Base-by-base conservation (phyloP, 2,797 vertebrate genomes). In the Toxotes lorentzi region DNA sequence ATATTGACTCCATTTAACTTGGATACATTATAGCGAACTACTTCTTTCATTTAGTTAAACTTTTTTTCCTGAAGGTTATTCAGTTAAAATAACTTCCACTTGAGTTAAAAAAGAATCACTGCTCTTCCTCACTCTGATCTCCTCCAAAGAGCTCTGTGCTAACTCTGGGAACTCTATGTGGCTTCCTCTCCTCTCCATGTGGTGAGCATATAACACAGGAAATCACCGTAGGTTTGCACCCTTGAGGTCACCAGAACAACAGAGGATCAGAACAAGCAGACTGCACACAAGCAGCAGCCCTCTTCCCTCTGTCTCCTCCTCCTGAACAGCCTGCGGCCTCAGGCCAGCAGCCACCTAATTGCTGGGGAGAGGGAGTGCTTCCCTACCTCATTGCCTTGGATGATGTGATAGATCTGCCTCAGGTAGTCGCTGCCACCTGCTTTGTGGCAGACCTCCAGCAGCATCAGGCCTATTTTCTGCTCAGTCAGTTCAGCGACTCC, bases 371-470 rank as follows among this genome's bases (percentile, higher is more conserved):
- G 96, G 95, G 95, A 95, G 96, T 88, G 91, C 96, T 97, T 97
- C 96, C 97, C 94, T 98, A 99, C 98, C 98, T 99, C 98, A 99
- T 99, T 99, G 97, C 97, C 97, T 96, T 91, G 97, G 96, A 99
- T 97, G 97, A 97, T 97, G 96, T 98, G 98, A 98, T 99, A 97
- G 97, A 99, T 98, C 96, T 97, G 97, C 97, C 95, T 96, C 96
- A 99, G 97, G 97, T 98, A 97, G 94, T 96, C 86, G 75, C 94
- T 95, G 96, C 97, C 98, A 98, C 97, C 97, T 99, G 98, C 96
- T 97, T 96, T 96, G 96, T 97, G 97, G 97, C 98, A 98, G 92
- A 98, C 95, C 97, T 97, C 97, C 97, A 99, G 95, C 94, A 98
- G 95, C 96, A 97, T 97, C 96, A 96, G 95, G 95, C 96, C 96